Base-by-base conservation (phyloP, 2,797 vertebrate genomes). In the Sandelia bainsii region DNA sequence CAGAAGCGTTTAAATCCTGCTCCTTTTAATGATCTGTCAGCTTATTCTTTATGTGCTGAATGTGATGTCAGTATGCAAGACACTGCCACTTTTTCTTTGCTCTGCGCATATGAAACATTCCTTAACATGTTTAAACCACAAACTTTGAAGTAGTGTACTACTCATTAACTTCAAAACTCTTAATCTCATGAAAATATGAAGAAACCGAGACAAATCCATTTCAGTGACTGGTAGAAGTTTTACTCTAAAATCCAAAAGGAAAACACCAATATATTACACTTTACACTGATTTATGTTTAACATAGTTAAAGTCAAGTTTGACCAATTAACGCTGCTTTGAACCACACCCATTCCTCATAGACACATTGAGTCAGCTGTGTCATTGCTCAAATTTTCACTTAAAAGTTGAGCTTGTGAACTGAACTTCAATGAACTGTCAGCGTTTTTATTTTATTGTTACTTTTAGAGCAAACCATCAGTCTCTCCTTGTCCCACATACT, bases 21-120 rank as follows among this genome's bases (percentile, higher is more conserved):
- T 76, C 63, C 61, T 79, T 81, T 85, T 80, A 83, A 84, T 82
- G 80, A 90, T 84, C 83, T 80, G 83, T 91, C 87, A 72, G 87
- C 87, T 88, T 89, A 81, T 83, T 87, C 83, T 84, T 85, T 87
- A 48, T 52, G 29, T 16, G 56, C 58, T 65, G 68, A 58, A 66
- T 46, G 70, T 62, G 75, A 73, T 69, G 78, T 78, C 76, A 76
- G 79, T 69, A 82, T 63, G 53, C 54, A 58, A 70, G 84, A 73
- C 82, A 79, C 69, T 53, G 72, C 81, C 70, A 45, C 67, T 63
- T 79, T 50, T 37, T 75, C 65, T 72, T 60, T 37, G 40, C 75
- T 48, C 44, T 20, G 44, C 75, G 45, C 46, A n/a, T 29, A 37
- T 37, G 60, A 62, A 58, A 58, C 49, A 64, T 62, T 58, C 34